Evolutionary conservation across 2,888 invertebrate species (phyloP).

Genomic region (Macrosiphum euphorbiae): DNA sequence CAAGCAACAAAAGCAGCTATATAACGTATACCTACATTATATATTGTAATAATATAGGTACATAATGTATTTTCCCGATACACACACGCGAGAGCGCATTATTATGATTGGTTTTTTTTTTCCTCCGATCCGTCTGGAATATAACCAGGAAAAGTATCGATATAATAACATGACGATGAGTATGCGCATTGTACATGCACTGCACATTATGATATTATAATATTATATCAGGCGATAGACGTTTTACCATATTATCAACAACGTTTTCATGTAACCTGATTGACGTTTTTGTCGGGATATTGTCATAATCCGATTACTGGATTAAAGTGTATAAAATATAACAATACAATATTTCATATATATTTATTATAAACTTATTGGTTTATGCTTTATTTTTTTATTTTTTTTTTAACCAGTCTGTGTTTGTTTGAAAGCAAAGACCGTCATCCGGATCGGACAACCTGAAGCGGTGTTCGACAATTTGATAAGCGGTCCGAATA

Average conservation of each 20-base stretch:
- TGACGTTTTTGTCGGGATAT: not conserved
- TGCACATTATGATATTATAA: not conserved
- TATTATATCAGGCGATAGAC: not conserved
- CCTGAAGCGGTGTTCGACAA: not conserved
- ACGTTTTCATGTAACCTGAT: not conserved
- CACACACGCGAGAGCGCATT: not conserved
- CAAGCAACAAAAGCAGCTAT: not conserved
- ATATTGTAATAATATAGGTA: not conserved
- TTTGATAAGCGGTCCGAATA: not conserved
- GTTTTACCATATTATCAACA: not conserved
- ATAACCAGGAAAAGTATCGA: not conserved
- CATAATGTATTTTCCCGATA: not conserved
- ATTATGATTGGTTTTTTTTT: not conserved
- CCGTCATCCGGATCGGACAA: not conserved
- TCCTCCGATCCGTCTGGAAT: not conserved
- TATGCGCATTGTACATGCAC: not conserved
- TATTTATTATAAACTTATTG: not conserved
- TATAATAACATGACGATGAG: slow-evolving; percentile 3
- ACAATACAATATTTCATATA: not conserved
- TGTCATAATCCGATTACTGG: not conserved
- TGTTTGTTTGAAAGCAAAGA: not conserved
- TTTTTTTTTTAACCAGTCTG: not conserved
- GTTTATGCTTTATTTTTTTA: not conserved
- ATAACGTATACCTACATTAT: not conserved
- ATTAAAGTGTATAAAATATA: slow-evolving; percentile 41